Evolutionary conservation across 2,113 vertebrate genomes (phyloP).

Genomic region (Myanophis thanlyinensis): DNA sequence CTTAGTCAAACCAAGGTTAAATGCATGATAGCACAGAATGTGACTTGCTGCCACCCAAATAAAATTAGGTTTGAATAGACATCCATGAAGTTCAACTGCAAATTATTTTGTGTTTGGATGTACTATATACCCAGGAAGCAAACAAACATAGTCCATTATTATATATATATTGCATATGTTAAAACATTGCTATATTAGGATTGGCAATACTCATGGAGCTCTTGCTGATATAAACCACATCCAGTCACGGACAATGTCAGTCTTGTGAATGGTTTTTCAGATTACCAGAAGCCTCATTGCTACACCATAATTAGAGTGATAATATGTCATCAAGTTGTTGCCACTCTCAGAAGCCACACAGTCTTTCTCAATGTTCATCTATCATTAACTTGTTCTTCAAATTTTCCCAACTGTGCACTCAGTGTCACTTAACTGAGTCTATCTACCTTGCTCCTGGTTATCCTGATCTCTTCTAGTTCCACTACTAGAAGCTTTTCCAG

Average conservation of each 20-base stretch:
- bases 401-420: neutral
- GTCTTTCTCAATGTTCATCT: neutral
- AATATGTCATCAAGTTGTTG: neutral
- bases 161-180: neutral
- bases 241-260: neutral
- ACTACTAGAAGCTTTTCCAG: neutral
- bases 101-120: neutral
- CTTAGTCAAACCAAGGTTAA: neutral
- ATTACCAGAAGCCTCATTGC: neutral
- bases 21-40: neutral
- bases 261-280: conserved; percentile 29
- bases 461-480: neutral
- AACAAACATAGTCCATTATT: neutral
- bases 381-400: neutral
- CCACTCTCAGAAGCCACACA: neutral
- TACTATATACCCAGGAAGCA: no score
- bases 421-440: neutral
- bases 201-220: conserved; percentile 10
- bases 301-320: neutral
- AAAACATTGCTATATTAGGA: neutral
- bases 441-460: neutral
- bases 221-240: conserved; percentile 45
- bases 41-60: neutral
- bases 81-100: neutral
- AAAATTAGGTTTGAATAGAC: neutral